These are phyloP conservation scores for Dicrurus megarhynchus DNA, from an alignment of 2,113 vertebrate genomes.

Conservation along the genomic window DNA sequence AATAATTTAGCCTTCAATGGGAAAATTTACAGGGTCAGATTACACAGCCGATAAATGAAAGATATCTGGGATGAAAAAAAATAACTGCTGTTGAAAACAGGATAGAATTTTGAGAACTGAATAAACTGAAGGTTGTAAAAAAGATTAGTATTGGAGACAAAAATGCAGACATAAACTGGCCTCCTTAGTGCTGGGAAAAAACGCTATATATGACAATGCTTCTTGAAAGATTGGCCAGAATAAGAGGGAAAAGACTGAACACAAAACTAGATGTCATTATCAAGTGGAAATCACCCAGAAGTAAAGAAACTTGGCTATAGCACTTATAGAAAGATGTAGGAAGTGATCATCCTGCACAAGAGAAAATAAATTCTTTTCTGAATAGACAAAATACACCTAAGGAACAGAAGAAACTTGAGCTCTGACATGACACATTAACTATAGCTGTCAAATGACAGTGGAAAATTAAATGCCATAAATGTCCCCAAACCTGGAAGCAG, in stretches of 20 bases:
- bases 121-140: neutral
- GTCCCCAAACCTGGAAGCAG: neutral
- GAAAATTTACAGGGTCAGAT: neutral
- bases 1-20: neutral
- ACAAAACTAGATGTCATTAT: neutral
- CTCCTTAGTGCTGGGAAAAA: neutral
- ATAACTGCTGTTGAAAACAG: neutral
- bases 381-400: neutral
- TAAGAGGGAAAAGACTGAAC: neutral
- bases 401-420: neutral
- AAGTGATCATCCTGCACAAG: neutral
- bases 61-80: neutral
- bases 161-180: neutral
- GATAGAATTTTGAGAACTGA: neutral
- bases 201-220: neutral
- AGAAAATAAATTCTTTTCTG: neutral
- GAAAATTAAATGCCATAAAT: neutral
- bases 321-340: neutral
- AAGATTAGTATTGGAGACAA: neutral
- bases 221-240: neutral
- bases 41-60: neutral
- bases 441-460: neutral
- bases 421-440: neutral
- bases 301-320: neutral
- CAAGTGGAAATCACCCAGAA: neutral